Percentiles rank a stretch among this genome's conserved stretches.
Conservation (phyloP, 2,797 vertebrate species). For the Sus cebifrons region DNA sequence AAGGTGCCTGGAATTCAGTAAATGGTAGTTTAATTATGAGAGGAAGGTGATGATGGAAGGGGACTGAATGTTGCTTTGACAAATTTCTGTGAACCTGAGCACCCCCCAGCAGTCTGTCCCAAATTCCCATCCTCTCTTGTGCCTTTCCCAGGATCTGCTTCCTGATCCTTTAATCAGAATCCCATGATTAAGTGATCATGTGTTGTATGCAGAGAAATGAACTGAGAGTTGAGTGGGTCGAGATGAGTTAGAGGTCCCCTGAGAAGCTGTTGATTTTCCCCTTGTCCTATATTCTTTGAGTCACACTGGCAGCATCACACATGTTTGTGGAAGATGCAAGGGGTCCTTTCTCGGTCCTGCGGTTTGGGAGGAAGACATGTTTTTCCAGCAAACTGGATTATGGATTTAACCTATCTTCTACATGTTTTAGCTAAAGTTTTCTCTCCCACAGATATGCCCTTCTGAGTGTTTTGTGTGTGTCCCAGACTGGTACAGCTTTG, state of each 20-base stretch:
- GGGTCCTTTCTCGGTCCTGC: not conserved
- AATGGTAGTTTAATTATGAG: not conserved
- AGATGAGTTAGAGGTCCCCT: not conserved
- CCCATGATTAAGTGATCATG: not conserved
- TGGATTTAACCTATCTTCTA: conserved; percentile 13
- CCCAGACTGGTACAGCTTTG: not conserved
- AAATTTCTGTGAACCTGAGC: not conserved
- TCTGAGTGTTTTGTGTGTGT: not conserved
- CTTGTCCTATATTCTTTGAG: not conserved
- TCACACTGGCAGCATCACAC: not conserved
- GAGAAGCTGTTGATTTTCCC: not conserved
- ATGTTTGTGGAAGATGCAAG: conserved; percentile 16
- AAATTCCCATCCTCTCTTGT: not conserved
- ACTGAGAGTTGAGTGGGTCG: not conserved
- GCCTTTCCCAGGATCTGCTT: conserved; percentile 4
- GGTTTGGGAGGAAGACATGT: conserved; percentile 37
- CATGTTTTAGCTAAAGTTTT: not conserved
- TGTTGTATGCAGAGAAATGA: conserved; percentile 22
- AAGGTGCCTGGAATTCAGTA: not conserved
- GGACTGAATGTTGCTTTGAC: not conserved
- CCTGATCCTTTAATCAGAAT: not conserved
- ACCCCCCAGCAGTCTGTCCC: not conserved
- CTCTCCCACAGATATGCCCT: not conserved
- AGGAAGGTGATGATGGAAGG: not conserved
- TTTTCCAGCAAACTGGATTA: conserved; percentile 29